phyloP scores from a whole-genome alignment of 2,797 vertebrate genomes.

The Poeciliopsis infans region DNA sequence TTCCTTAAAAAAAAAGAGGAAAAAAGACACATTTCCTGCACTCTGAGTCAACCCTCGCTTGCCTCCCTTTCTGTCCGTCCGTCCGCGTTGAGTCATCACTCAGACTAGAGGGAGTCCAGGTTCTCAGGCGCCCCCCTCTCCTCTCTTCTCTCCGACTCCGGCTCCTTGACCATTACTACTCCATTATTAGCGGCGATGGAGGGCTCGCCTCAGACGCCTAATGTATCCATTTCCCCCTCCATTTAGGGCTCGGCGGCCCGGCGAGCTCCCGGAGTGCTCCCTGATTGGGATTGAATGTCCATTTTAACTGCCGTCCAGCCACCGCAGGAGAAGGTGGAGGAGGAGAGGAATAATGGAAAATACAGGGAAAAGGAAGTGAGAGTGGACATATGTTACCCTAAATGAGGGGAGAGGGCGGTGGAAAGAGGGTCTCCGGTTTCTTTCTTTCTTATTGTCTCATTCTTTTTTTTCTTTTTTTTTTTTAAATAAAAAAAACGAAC shows the following conservation, averaged over 20 bases:
- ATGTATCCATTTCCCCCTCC: constrained; percentile 83
- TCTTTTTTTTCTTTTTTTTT: constrained; percentile 10
- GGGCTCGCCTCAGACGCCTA: constrained; percentile 78
- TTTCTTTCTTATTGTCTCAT: constrained; percentile 36
- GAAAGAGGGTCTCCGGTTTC: constrained; percentile 44
- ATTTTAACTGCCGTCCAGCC: constrained; percentile 79
- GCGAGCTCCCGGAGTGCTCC: constrained; percentile 75
- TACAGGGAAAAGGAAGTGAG: constrained; percentile 42
- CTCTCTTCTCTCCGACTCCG: constrained; percentile 27
- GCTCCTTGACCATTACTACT: constrained; percentile 82
- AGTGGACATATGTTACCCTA: constrained; percentile 29
- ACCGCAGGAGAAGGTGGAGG: constrained; percentile 45
- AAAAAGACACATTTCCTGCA: constrained; percentile 15
- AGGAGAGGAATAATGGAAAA: constrained; percentile 54
- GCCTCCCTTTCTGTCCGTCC: constrained; percentile 15
- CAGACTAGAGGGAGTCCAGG: constrained; percentile 60
- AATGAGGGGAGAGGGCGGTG: constrained; percentile 29
- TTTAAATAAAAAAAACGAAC: not conserved
- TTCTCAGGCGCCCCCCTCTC: constrained; percentile 64
- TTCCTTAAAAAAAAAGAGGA: constrained; percentile 41
- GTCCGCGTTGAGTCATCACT: constrained; percentile 62
- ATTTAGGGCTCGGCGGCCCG: constrained; percentile 76
- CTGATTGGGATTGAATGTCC: constrained; percentile 85
- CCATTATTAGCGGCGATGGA: constrained; percentile 78
- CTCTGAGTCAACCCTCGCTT: constrained; percentile 3